phyloP scores from a whole-genome alignment of 2,797 vertebrate genomes.

The Diglossa cyanea region DNA sequence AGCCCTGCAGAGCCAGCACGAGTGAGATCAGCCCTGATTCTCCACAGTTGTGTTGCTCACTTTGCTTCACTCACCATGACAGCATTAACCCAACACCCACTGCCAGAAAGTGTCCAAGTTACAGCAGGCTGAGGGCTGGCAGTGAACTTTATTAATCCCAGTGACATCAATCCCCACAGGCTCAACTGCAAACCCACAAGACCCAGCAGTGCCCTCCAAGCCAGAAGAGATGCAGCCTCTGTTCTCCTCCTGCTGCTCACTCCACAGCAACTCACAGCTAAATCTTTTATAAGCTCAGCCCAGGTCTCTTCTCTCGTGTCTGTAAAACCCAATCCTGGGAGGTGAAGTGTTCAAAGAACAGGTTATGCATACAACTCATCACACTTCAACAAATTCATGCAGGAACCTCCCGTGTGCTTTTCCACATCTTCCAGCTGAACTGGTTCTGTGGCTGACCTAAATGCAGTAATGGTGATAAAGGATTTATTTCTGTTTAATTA shows the following conservation, averaged over 20 bases:
- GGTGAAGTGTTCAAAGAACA: not conserved
- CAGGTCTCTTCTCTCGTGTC: not conserved
- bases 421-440: not conserved
- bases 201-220: not conserved
- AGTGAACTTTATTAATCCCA: not conserved
- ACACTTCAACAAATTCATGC: not conserved
- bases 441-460: not conserved
- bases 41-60: not conserved
- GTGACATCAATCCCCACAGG: not conserved
- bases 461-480: not conserved
- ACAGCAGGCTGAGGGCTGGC: not conserved
- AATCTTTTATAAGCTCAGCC: not conserved
- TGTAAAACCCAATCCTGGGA: not conserved
- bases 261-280: not conserved
- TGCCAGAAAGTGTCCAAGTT: not conserved
- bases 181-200: not conserved
- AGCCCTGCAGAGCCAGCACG: not conserved
- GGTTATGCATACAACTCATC: not conserved
- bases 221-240: not conserved
- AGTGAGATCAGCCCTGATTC: not conserved
- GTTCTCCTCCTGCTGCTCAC: not conserved
- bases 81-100: not conserved
- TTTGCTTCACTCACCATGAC: not conserved
- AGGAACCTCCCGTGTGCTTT: not conserved
- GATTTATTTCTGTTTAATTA: slow-evolving; percentile 31